A percentile compares a stretch with the other conserved stretches of the same genome.
Evolutionary conservation across 2,888 invertebrate genomes (phyloP).

Genomic region (Bursaphelenchus okinawaensis): DNA sequence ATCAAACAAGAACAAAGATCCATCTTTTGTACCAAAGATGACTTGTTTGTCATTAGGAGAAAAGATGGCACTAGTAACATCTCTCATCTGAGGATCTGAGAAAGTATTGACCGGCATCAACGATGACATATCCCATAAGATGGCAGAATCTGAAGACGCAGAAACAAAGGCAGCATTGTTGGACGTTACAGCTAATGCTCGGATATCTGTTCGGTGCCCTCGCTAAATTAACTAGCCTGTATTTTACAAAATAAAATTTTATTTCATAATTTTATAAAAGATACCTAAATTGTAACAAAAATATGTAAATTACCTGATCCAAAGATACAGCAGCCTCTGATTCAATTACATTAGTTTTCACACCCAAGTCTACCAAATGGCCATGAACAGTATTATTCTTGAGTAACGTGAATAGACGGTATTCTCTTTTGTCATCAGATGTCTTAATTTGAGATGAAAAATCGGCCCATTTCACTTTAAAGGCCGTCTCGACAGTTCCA

Average conservation of each 20-base stretch:
- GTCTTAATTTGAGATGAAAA: conserved; percentile 23
- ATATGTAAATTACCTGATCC: conserved; percentile 32
- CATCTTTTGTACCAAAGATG: conserved; percentile 75
- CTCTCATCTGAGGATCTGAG: conserved; percentile 64
- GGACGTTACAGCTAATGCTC: conserved; percentile 80
- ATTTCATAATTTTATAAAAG: neutral
- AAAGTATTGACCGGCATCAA: conserved; percentile 72
- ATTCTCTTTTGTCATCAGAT: conserved; percentile 13
- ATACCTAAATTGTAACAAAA: neutral
- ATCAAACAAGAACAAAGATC: conserved; percentile 37
- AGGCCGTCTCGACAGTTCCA: conserved; percentile 60
- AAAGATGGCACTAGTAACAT: conserved; percentile 71
- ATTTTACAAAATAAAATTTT: conserved; percentile 5
- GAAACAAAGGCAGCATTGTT: conserved; percentile 68
- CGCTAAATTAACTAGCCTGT: conserved; percentile 58
- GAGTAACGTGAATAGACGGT: conserved; percentile 35
- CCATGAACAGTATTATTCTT: conserved; percentile 43
- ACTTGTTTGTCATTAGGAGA: conserved; percentile 85
- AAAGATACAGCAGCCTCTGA: conserved; percentile 24
- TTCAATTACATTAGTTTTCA: conserved; percentile 25
- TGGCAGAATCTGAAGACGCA: conserved; percentile 63
- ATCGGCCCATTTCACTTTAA: conserved; percentile 53
- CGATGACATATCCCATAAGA: conserved; percentile 74
- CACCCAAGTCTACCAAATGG: conserved; percentile 34
- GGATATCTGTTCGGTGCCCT: conserved; percentile 84